Base-by-base conservation (phyloP, 2,113 vertebrate species). In the Loxodonta africana region DNA sequence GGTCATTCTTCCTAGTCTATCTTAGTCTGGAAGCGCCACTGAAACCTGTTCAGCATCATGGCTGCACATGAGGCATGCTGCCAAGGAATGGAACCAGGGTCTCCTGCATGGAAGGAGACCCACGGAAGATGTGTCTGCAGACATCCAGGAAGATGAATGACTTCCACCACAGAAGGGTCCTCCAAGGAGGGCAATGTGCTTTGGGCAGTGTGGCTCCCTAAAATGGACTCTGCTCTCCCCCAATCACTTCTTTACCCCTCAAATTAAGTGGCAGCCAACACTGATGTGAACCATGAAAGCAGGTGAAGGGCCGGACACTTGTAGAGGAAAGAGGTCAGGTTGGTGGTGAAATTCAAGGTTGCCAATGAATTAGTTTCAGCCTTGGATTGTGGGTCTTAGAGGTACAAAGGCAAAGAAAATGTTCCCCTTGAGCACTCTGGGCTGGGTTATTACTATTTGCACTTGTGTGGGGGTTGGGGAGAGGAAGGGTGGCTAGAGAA, bases 361-460 rank as follows among this genome's bases (percentile, higher is more conserved):
- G 84, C 71, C 48, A 88, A 67, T 26, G 96, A 20, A 62, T 97
- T 86, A 92, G 88, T 95, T 88, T 83, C 65, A 85, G 28, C 80
- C 89, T 73, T 76, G 63, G 3, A 67, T 76, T 53, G 48, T 37
- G 73, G 53, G 69, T 82, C 82, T 77, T 21, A 20, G 37, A 25
- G 28, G 30, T 3, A 14, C 46, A 26, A 51, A 44, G 25, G 3
- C 51, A 57, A 77, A 85, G 14, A 67, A 30, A 88, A 57, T 26
- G 74, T 57, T 25, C 65, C 67, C 84, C 82, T 10, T 15, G 85
- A 65, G 76, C 25, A n/a, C 15, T 12, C 25, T 48, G 60, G 48
- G 89, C 94, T 90, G 73, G 18, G 37, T 30, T 90, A 67, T 78
- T 48, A 80, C 83, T 76, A 91, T 90, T 63, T 95, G 65, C 15